These are phyloP conservation scores for Sylvietta virens DNA, from an alignment of 2,113 vertebrate genomes.

Conservation along the genomic window DNA sequence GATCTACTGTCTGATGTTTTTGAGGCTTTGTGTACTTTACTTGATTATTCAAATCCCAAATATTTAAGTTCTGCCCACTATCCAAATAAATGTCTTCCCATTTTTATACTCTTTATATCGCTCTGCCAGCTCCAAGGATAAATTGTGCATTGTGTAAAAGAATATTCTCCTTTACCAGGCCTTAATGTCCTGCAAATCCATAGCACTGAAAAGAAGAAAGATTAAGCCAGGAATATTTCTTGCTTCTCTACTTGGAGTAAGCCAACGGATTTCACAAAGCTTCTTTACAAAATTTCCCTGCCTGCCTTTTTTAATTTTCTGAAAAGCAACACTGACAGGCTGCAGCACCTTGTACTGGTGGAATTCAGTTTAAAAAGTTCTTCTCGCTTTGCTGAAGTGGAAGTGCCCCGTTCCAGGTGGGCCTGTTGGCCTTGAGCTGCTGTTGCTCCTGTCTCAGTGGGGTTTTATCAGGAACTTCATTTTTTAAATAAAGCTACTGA, in stretches of 20 bases:
- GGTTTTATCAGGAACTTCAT: neutral
- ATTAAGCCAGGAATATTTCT: neutral
- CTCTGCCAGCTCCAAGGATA: neutral
- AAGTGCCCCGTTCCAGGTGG: neutral
- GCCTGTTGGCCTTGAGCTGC: neutral
- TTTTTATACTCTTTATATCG: neutral
- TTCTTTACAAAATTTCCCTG: neutral
- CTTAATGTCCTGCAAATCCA: neutral
- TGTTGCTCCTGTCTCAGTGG: accelerated
- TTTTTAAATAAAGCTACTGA: neutral
- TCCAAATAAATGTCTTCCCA: neutral
- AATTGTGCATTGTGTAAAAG: neutral
- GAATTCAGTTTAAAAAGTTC: neutral
- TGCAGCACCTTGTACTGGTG: accelerated
- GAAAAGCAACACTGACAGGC: neutral
- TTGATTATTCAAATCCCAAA: neutral
- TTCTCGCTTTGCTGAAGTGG: neutral
- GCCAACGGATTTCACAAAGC: neutral
- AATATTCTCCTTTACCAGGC: neutral
- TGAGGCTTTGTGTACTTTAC: neutral
- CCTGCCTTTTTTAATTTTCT: neutral
- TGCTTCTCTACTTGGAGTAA: neutral
- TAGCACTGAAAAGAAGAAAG: neutral
- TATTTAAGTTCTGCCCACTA: neutral
- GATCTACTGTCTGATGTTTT: neutral